A percentile compares a stretch with the other conserved stretches of the same genome.
Evolutionary conservation across 2,888 invertebrate species (phyloP).

Genomic region (Lysandra bellargus): DNA sequence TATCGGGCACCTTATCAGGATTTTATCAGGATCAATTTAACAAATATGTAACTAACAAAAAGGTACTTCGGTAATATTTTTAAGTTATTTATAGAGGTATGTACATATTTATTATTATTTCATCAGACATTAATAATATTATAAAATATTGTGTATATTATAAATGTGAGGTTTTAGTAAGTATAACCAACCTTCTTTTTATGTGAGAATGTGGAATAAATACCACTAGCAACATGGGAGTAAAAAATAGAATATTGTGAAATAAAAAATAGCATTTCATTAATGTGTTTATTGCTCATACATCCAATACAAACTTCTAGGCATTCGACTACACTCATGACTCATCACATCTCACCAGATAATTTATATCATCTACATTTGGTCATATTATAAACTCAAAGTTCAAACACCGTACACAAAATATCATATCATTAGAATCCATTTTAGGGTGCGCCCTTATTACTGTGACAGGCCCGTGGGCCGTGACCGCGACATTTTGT

Average conservation of each 20-base stretch:
- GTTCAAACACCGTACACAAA: conserved; percentile 3
- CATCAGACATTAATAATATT: too few relatives aligned
- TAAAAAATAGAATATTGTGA: not conserved
- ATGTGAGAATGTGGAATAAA: too few relatives aligned
- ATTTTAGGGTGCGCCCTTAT: not conserved
- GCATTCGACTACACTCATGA: not conserved
- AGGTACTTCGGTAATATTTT: too few relatives aligned
- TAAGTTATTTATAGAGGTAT: too few relatives aligned
- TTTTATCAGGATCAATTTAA: too few relatives aligned
- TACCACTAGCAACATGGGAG: not conserved
- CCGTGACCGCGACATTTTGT: not conserved
- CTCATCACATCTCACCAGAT: not conserved
- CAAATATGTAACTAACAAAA: too few relatives aligned
- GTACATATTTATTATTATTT: too few relatives aligned
- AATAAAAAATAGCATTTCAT: not conserved
- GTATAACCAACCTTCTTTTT: too few relatives aligned
- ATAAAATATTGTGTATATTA: too few relatives aligned
- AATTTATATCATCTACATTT: not conserved
- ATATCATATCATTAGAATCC: not conserved
- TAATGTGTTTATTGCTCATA: conserved; percentile 17
- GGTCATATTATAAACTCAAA: not conserved
- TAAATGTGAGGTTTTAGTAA: too few relatives aligned
- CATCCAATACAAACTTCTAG: not conserved
- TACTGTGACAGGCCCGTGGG: not conserved
- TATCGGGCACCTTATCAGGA: too few relatives aligned